These are phyloP conservation scores for Galaxias olidus DNA, from an alignment of 2,797 vertebrate genomes.

Conservation along the genomic window DNA sequence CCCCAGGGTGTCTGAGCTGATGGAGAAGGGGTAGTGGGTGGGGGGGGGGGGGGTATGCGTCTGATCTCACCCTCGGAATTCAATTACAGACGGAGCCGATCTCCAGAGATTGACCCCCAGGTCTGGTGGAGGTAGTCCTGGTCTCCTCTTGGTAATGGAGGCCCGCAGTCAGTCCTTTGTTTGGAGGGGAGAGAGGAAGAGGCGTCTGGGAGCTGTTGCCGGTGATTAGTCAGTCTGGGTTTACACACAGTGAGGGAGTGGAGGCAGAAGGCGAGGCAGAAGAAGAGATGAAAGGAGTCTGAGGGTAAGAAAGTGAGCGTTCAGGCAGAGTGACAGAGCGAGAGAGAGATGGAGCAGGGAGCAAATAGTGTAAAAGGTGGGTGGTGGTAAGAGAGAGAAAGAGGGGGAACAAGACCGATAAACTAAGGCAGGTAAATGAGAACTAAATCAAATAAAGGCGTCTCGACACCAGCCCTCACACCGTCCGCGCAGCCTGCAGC, in stretches of 20 bases:
- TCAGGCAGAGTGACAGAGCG: slow-evolving; percentile 11
- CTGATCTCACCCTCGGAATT: slow-evolving; percentile 68
- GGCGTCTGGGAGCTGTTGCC: slow-evolving; percentile 7
- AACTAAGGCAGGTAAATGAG: slow-evolving; percentile 4
- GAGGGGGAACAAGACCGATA: neutral
- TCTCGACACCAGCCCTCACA: slow-evolving; percentile 27
- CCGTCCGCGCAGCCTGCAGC: neutral
- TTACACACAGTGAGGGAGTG: too few species aligned
- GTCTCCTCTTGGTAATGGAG: slow-evolving; percentile 61
- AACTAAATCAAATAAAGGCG: slow-evolving; percentile 33
- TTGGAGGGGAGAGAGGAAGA: slow-evolving; percentile 18
- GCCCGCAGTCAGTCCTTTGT: slow-evolving; percentile 49
- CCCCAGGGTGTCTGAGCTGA: slow-evolving; percentile 52
- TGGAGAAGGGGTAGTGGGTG: too few species aligned
- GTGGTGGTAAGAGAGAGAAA: slow-evolving; percentile 6
- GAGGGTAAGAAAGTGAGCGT: too few species aligned
- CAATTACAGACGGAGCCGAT: slow-evolving; percentile 65
- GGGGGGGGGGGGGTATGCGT: slow-evolving; percentile 31
- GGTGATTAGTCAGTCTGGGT: slow-evolving; percentile 1
- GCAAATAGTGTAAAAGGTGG: slow-evolving; percentile 1
- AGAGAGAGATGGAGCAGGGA: slow-evolving; percentile 10
- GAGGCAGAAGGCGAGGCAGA: too few species aligned
- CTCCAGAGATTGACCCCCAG: slow-evolving; percentile 45
- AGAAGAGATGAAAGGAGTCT: too few species aligned
- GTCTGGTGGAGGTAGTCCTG: slow-evolving; percentile 43